Evolutionary conservation across 2,888 invertebrate species (phyloP).

Genomic region (Lymantria dispar): DNA sequence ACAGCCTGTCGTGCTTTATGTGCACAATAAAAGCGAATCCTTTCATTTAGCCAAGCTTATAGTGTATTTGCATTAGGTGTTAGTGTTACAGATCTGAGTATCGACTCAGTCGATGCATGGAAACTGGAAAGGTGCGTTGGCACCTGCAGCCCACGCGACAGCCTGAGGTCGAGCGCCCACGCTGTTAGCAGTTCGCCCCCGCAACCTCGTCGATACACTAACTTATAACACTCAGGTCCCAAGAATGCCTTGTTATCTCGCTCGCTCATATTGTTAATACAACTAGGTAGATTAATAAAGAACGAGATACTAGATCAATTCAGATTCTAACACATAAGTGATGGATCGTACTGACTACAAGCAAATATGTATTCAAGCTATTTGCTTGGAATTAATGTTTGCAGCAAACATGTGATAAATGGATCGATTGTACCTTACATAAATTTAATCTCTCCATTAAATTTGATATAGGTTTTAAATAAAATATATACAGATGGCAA

Average conservation of each 20-base stretch:
- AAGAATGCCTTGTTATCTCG: constrained; percentile 7
- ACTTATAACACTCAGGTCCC: constrained; percentile 15
- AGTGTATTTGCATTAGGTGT: too few species aligned
- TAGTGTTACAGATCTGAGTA: constrained; percentile 25
- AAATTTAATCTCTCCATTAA: too few species aligned
- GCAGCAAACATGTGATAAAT: not conserved
- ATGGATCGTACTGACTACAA: constrained; percentile 15
- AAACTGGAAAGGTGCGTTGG: constrained; percentile 74
- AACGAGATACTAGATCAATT: constrained; percentile 26
- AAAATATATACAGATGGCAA: too few species aligned
- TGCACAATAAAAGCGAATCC: too few species aligned
- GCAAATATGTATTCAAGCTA: constrained; percentile 11
- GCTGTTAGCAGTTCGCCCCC: constrained; percentile 33
- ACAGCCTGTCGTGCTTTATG: too few species aligned
- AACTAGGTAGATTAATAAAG: constrained; percentile 7
- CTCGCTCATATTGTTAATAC: not conserved
- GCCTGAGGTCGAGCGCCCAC: constrained; percentile 67
- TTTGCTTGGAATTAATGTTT: constrained; percentile 1
- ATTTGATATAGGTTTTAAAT: too few species aligned
- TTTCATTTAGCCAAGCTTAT: too few species aligned
- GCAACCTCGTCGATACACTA: constrained; percentile 26
- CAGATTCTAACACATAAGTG: constrained; percentile 26
- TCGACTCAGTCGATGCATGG: constrained; percentile 47
- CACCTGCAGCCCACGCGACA: constrained; percentile 73
- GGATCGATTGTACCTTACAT: too few species aligned